Percentiles rank a stretch among this genome's conserved stretches.
Evolutionary conservation across 2,888 invertebrate species (phyloP).

Genomic region (Incurvaria masculella): DNA sequence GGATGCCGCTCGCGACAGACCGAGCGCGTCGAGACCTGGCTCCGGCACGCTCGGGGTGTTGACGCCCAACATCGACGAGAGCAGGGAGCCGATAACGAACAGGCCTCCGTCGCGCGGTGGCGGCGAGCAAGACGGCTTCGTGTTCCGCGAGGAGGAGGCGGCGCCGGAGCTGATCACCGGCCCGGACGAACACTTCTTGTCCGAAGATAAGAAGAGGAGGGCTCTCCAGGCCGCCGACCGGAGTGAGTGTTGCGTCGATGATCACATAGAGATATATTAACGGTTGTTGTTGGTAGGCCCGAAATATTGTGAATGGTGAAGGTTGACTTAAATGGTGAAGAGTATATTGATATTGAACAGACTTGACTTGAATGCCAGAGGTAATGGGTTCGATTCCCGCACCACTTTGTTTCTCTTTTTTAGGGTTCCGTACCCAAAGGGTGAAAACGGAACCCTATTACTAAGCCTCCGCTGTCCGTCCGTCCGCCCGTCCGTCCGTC

Average conservation of each 20-base stretch:
- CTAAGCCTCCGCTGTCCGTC: too few species aligned
- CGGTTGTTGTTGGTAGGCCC: too few species aligned
- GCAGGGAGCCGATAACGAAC: conserved; percentile 38
- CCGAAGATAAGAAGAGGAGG: conserved; percentile 26
- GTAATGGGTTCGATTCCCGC: too few species aligned
- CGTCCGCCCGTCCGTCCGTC: too few species aligned
- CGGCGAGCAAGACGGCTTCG: conserved; percentile 14
- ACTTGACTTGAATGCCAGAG: too few species aligned
- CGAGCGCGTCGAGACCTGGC: not conserved
- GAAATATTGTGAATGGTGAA: too few species aligned
- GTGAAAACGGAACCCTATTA: too few species aligned
- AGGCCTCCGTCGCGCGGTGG: conserved; percentile 21
- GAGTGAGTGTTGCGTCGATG: conserved; percentile 27
- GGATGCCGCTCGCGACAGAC: conserved; percentile 4
- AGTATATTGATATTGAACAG: too few species aligned
- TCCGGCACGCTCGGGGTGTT: conserved; percentile 26
- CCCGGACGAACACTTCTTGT: conserved; percentile 7
- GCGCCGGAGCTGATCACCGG: conserved; percentile 4
- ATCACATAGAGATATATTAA: too few species aligned
- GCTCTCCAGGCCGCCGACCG: conserved; percentile 32
- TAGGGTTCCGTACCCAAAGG: too few species aligned
- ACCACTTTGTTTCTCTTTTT: too few species aligned
- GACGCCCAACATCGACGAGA: conserved; percentile 27
- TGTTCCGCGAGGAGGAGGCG: conserved; percentile 4
- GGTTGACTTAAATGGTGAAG: too few species aligned